A percentile compares a stretch with the other conserved stretches of the same genome.
Conservation (phyloP, 2,113 vertebrate genomes). For the Heterochromis multidens region DNA sequence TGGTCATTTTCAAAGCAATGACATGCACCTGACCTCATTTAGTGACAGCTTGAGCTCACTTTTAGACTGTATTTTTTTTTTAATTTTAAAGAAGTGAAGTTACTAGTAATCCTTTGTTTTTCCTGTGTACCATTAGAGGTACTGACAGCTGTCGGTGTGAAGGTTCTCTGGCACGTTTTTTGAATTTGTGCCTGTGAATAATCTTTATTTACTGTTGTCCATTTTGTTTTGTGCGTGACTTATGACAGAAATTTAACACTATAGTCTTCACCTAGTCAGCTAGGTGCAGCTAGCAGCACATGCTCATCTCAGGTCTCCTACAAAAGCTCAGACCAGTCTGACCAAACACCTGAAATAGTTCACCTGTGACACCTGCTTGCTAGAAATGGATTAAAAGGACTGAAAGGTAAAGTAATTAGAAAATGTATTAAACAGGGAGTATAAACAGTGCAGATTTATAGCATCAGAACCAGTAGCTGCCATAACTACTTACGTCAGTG, state of each 20-base stretch:
- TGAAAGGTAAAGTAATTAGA: not conserved
- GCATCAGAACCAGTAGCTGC: too few species aligned
- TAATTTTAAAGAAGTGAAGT: not conserved
- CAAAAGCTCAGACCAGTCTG: not conserved
- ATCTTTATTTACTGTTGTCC: not conserved
- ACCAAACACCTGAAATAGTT: not conserved
- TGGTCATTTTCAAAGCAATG: not conserved
- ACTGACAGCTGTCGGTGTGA: not conserved
- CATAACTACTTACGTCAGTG: too few species aligned
- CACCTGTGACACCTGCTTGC: not conserved
- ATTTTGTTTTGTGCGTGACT: not conserved
- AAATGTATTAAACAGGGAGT: not conserved
- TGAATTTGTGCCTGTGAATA: not conserved
- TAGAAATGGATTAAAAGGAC: not conserved
- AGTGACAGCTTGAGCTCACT: fast-evolving
- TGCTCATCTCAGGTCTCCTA: not conserved
- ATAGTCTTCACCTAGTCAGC: too few species aligned
- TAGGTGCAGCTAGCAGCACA: not conserved
- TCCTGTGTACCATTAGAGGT: not conserved
- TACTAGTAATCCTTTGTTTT: not conserved
- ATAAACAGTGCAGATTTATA: not conserved
- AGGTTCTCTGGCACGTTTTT: fast-evolving
- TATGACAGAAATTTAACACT: not conserved
- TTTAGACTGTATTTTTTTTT: not conserved
- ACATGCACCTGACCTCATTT: not conserved